Evolutionary conservation across 2,797 vertebrate genomes (phyloP).

Genomic region (Crax fasciolata): DNA sequence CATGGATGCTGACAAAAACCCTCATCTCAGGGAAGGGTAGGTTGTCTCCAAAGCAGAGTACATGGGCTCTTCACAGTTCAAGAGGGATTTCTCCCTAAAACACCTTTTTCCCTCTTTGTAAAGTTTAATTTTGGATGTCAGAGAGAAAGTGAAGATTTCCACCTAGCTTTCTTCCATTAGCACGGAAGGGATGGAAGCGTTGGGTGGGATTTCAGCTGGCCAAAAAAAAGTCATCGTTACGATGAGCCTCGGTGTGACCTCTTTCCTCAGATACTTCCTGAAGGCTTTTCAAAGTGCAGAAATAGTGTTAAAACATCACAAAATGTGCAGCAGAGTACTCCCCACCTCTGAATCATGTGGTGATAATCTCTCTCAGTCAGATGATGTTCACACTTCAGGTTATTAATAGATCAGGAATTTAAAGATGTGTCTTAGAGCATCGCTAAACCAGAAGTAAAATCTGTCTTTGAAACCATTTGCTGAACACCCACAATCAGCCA

Average conservation of each 20-base stretch:
- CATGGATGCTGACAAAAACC: background rate
- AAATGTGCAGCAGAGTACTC: background rate
- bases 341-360: background rate
- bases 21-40: background rate
- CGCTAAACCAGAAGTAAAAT: background rate
- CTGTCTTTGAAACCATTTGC: background rate
- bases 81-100: background rate
- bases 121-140: background rate
- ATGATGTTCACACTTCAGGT: background rate
- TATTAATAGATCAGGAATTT: slow-evolving; percentile 49
- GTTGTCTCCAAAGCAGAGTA: background rate
- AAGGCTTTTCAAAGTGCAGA: background rate
- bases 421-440: background rate
- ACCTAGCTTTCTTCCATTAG: background rate
- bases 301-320: background rate
- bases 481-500: background rate
- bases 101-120: background rate
- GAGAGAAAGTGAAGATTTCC: background rate
- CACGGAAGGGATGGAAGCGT: fast-evolving
- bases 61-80: background rate
- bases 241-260: background rate
- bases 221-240: background rate
- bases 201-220: background rate
- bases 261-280: background rate
- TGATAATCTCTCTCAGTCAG: background rate